These are phyloP conservation scores for Nasua narica DNA, from an alignment of 2,797 vertebrate genomes.

Conservation along the genomic window DNA sequence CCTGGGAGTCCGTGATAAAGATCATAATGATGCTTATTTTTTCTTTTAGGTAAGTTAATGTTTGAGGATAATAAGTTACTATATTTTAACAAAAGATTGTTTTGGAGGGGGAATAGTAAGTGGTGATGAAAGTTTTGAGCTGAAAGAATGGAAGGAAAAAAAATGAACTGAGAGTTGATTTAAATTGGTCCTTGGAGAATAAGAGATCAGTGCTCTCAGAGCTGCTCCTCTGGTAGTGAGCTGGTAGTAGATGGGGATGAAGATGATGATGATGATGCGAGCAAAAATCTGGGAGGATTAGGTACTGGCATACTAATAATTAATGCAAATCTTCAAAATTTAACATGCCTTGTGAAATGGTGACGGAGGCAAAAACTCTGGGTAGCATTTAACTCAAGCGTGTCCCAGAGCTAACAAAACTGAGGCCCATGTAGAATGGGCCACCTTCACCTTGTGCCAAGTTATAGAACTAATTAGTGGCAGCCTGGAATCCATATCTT, in stretches of 20 bases:
- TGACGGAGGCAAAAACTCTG: not conserved
- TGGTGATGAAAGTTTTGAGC: constrained; percentile 12
- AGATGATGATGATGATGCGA: not conserved
- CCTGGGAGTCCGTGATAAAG: not conserved
- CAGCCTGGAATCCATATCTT: not conserved
- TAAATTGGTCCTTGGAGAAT: not conserved
- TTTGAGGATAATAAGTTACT: not conserved
- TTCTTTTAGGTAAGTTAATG: constrained; percentile 19
- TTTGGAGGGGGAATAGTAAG: not conserved
- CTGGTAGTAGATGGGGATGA: not conserved
- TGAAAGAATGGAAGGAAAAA: not conserved
- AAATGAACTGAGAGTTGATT: not conserved
- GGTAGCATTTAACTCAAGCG: not conserved
- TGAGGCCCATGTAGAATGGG: not conserved
- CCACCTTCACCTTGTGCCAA: not conserved
- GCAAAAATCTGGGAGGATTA: not conserved
- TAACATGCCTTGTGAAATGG: not conserved
- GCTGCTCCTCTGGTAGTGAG: not conserved
- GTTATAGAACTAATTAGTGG: not conserved
- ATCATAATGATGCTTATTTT: not conserved
- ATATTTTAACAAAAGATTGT: not conserved
- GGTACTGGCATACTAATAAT: not conserved
- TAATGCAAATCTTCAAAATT: not conserved
- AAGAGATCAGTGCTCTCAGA: not conserved
- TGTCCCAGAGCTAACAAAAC: not conserved